Evolutionary conservation across 2,113 vertebrate genomes (phyloP), one percentile per base, ranked within the genome.

Genomic region (Gallinago paraguaiae): DNA sequence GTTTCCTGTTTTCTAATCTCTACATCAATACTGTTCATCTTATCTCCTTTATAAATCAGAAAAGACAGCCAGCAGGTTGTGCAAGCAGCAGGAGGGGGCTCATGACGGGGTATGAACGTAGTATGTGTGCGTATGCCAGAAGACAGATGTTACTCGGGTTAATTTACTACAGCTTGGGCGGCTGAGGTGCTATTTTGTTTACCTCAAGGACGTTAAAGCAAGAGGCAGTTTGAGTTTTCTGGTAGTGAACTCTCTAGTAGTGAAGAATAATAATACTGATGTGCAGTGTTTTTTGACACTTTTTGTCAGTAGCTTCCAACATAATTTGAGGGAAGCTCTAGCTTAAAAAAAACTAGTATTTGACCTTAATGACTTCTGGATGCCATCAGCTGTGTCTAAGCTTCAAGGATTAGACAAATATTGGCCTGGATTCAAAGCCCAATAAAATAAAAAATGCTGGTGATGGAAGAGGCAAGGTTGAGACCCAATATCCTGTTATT

Each of bases 1-100:
- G 41, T 93, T 98, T 98, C 98, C 98, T 97, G 97, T 97, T 95
- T 95, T 96, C 94, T 97, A 96, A 97, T 98, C 96, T 97, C 89
- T 69, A 87, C 93, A 95, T 97, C 96, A 70, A 13, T 80, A 90
- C 60, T 33, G 82, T 69, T 95, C 82, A 82, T 69, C 72, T 88
- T 97, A 96, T 97, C 95, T 97, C 57, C 59, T 67, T 88, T 46
- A 79, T 67, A 64, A 93, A 97, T 96, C 95, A 39, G 28, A 48
- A 86, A 65, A 27, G n/a, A 30, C 86, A 78, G 88, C 35, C 56
- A 71, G 80, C 71, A 90, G 82, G 75, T 79, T 85, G 86, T 74
- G 88, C 86, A 85, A 89, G 80, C 95, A 87, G 92, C 69, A 93
- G 8, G 16, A 92, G 92, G 77, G 90, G 80, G 80, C 74, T 90